Percentiles rank a stretch among this genome's conserved stretches.
Evolutionary conservation across 1,140 invertebrate species (phyloP).

Genomic region (Pantala flavescens): DNA sequence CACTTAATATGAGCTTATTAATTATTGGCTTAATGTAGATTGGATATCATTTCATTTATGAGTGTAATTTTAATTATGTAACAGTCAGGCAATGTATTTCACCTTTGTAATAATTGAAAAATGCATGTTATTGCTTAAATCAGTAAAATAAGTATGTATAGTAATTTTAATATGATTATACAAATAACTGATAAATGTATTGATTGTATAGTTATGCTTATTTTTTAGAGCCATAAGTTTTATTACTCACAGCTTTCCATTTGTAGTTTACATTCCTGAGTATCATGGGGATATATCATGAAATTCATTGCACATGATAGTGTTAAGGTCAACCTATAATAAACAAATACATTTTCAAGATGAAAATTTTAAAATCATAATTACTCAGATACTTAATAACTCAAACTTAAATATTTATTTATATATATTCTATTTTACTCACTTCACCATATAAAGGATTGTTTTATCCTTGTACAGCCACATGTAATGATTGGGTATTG

Average conservation of each 20-base stretch:
- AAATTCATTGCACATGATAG: conserved; percentile 87
- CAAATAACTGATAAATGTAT: too few relatives aligned
- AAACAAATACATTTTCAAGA: not conserved
- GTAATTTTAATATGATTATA: too few relatives aligned
- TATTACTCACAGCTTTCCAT: conserved; percentile 78
- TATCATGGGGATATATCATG: conserved; percentile 82
- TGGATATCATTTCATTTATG: too few relatives aligned
- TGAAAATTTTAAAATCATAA: not conserved
- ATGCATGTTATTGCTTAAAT: too few relatives aligned
- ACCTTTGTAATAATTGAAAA: too few relatives aligned
- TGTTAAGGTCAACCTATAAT: conserved; percentile 56
- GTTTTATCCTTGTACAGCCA: conserved; percentile 83
- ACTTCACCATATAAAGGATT: conserved; percentile 79
- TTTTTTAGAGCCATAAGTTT: not conserved
- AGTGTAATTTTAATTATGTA: too few relatives aligned
- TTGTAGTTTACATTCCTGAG: conserved; percentile 81
- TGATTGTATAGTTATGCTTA: not conserved
- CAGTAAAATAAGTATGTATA: too few relatives aligned
- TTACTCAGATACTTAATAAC: too few relatives aligned
- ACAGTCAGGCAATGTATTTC: too few relatives aligned
- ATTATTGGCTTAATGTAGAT: too few relatives aligned
- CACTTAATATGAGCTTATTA: too few relatives aligned
- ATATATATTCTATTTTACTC: conserved; percentile 28
- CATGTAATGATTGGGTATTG: conserved; percentile 82
- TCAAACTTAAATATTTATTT: too few relatives aligned